Conservation (phyloP, 1,140 invertebrate genomes). For the Pogonognathellus flavescens region DNA sequence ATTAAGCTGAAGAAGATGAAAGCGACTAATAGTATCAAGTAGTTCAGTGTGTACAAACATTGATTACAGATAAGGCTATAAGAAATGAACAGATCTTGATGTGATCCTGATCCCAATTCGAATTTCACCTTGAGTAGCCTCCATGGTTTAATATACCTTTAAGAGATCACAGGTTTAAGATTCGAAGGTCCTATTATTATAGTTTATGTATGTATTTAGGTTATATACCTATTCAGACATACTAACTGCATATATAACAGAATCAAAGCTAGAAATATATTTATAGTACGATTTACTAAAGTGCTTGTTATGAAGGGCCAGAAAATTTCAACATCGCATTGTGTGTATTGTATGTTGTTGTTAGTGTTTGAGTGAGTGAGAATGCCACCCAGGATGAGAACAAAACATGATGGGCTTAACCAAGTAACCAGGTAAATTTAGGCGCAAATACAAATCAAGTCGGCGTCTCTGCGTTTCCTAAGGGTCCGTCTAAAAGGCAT, state of each 20-base stretch:
- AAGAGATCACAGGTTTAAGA: neutral
- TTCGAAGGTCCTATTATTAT: neutral
- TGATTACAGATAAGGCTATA: constrained; percentile 35
- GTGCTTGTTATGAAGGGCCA: constrained; percentile 37
- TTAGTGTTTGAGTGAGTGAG: constrained; percentile 48
- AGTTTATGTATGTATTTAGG: neutral
- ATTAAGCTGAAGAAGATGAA: constrained; percentile 23
- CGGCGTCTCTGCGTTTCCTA: constrained; percentile 38
- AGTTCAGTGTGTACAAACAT: neutral
- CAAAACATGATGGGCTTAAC: neutral
- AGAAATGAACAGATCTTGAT: constrained; percentile 42
- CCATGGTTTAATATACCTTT: neutral
- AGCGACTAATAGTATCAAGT: neutral
- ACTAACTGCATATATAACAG: neutral
- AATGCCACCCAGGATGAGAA: constrained; percentile 47
- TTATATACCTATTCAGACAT: neutral
- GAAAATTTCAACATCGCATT: constrained; percentile 35
- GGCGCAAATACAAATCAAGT: constrained; percentile 51
- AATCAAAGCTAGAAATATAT: neutral
- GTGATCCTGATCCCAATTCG: constrained; percentile 17
- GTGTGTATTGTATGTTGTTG: constrained; percentile 15
- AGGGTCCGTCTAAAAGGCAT: constrained; percentile 41
- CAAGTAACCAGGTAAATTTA: constrained; percentile 44
- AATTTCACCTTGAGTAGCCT: neutral
- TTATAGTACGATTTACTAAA: neutral